Base-by-base conservation (phyloP, 2,113 vertebrate species). In the Bettongia penicillata region DNA sequence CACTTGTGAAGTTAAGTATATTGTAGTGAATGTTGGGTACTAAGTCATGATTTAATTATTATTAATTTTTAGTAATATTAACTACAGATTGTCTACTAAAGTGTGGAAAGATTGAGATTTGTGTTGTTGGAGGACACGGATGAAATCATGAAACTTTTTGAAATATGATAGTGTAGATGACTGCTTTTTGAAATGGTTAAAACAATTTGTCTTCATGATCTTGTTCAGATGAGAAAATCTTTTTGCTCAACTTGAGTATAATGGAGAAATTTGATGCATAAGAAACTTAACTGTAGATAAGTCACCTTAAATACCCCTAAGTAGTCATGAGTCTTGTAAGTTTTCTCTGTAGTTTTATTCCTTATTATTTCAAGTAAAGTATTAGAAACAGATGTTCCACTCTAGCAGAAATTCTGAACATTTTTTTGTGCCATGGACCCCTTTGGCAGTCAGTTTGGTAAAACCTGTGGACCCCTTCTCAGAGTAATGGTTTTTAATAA, bases 171-270 rank as follows among this genome's bases (percentile, higher is more conserved):
- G 14, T n/a, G 12, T n/a, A 77, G 31, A 68, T n/a, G 61, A 77
- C 37, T 77, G 61, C 37, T 77, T 31, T 77, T 77, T n/a, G 37
- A 77, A 77, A n/a, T 37, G 61, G 3, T n/a, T n/a, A n/a, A n/a
- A 61, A 31, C 28, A 61, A 12, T 16, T 77, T 77, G 31, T 77
- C n/a, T 77, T 77, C 37, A n/a, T 77, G 12, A 77, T 77, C 37
- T 77, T 77, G 61, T 77, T 77, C 61, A 77, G 61, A 77, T 77
- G 37, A 77, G 57, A 61, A 31, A 92, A 94, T 91, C 22, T 8
- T 94, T 22, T 92, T 77, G 89, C n/a, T 93, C 92, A 91, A 91
- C 22, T 89, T 93, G n/a, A 93, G 14, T 94, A 23, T 25, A 92
- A 12, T 68, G 43, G 37, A 49, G 50, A 57, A 22, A 50, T 61